Evolutionary conservation across 1,140 invertebrate species (phyloP), one percentile per base, ranked within the genome.

Genomic region (Druon quercuslanigerum): DNA sequence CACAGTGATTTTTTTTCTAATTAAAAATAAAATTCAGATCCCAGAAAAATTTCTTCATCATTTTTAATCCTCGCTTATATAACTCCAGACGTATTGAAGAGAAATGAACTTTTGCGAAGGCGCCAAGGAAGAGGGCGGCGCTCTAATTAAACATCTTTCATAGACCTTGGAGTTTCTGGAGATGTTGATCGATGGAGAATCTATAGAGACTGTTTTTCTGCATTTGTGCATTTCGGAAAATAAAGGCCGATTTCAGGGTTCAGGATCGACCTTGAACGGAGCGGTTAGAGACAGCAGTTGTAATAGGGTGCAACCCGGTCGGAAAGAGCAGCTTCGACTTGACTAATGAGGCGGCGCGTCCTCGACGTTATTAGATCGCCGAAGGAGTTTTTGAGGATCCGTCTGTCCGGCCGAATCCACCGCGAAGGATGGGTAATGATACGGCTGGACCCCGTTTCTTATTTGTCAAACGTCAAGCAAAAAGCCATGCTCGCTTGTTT

Each of bases 311-410:
- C 74, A 75, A 71, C 76, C 50, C 60, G 75, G 77, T 77, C 74
- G 77, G 74, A 73, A 77, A 73, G 75, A 82, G 70, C 76, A 82
- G 70, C 76, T 80, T 75, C 73, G 80, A 88, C 87, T 91, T 91
- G 90, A 91, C 90, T 91, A 91, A 91, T 91, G 90, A 91, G 90
- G 82, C 90, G 89, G 90, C 85, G 88, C 89, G 88, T 91, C 89
- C 88, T 89, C 88, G 89, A 88, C 86, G 89, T 91, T 90, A 91
- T 91, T 91, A 91, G 89, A 91, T 91, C 90, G 89, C 86, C 88
- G 85, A 89, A 91, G 88, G 88, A 91, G 87, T 91, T 91, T 91
- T 91, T 90, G 84, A 90, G 87, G 84, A 86, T 89, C 85, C 83
- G 82, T 83, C 83, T 80, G 85, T 81, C 81, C 82, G 82, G 84